A percentile compares a stretch with the other conserved stretches of the same genome.
These are phyloP conservation scores for Macroglossus sobrinus DNA, from an alignment of 2,113 vertebrate species.

Conservation along the genomic window DNA sequence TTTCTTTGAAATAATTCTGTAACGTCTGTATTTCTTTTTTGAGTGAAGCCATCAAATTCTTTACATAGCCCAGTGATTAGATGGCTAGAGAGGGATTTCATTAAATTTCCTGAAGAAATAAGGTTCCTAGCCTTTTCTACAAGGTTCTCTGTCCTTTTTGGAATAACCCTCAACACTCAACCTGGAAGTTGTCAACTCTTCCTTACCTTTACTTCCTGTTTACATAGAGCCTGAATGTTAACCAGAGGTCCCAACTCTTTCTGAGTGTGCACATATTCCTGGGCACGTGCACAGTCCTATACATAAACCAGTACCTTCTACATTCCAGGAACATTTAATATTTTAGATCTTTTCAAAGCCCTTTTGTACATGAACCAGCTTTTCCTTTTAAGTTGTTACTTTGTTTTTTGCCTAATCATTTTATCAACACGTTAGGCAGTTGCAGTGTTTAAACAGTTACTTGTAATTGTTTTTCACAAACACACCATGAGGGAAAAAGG, in stretches of 20 bases:
- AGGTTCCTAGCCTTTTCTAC: not conserved
- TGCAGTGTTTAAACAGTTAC: not conserved
- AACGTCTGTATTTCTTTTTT: not conserved
- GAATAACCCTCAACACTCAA: not conserved
- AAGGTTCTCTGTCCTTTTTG: not conserved
- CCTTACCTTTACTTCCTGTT: slow-evolving; percentile 5
- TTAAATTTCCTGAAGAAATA: not conserved
- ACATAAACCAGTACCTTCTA: not conserved
- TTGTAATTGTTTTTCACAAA: not conserved
- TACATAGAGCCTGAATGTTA: not conserved
- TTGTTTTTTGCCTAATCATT: not conserved
- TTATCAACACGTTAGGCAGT: not conserved
- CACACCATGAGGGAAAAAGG: not conserved
- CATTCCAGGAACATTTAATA: not conserved
- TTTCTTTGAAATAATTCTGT: not conserved
- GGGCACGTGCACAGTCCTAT: not conserved
- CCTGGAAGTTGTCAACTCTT: not conserved
- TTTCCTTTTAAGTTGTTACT: not conserved
- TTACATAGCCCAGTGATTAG: not conserved
- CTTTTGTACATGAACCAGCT: not conserved
- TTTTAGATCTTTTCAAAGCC: not conserved
- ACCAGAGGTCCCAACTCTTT: not conserved
- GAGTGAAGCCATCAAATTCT: not conserved
- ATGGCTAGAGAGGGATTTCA: not conserved
- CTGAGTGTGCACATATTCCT: not conserved